phyloP scores from a whole-genome alignment of 1,140 invertebrate species.

The Drosophila nigromelanica region DNA sequence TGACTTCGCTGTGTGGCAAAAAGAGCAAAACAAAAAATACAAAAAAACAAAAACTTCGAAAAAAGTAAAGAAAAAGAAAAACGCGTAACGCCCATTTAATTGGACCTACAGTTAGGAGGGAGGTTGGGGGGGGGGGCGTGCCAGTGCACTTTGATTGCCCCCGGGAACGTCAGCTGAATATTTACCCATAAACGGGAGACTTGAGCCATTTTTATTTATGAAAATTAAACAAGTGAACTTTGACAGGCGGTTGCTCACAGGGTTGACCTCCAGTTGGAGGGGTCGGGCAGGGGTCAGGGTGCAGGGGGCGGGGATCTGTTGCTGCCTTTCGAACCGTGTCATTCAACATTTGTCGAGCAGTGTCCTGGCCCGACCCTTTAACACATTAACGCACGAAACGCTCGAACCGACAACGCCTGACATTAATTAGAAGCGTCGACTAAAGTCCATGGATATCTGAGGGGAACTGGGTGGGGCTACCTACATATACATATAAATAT shows the following conservation, averaged over 20 bases:
- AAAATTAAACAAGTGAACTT: constrained; percentile 82
- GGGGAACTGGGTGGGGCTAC: not conserved
- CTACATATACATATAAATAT: no score
- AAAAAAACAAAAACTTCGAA: not conserved
- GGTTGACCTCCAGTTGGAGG: constrained; percentile 39
- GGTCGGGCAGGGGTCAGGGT: no score
- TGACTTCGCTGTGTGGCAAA: constrained; percentile 28
- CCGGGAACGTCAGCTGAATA: constrained; percentile 63
- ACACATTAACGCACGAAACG: constrained; percentile 70
- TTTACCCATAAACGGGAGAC: constrained; percentile 59
- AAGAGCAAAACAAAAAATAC: constrained; percentile 11
- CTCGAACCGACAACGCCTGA: constrained; percentile 44
- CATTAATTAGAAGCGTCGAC: constrained; percentile 58
- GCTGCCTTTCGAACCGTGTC: constrained; percentile 51
- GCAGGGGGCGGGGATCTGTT: not conserved
- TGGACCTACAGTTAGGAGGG: constrained; percentile 13
- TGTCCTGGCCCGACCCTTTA: constrained; percentile 28
- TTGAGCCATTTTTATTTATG: constrained; percentile 72
- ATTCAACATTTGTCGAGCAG: constrained; percentile 70
- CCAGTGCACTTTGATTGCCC: constrained; percentile 75
- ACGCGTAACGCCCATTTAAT: constrained; percentile 68
- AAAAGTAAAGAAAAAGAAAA: constrained; percentile 21
- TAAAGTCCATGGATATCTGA: no score
- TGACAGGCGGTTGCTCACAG: constrained; percentile 71
- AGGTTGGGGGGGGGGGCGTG: constrained; percentile 29